phyloP scores from a whole-genome alignment of 2,113 vertebrate genomes.

The Sander vitreus region DNA sequence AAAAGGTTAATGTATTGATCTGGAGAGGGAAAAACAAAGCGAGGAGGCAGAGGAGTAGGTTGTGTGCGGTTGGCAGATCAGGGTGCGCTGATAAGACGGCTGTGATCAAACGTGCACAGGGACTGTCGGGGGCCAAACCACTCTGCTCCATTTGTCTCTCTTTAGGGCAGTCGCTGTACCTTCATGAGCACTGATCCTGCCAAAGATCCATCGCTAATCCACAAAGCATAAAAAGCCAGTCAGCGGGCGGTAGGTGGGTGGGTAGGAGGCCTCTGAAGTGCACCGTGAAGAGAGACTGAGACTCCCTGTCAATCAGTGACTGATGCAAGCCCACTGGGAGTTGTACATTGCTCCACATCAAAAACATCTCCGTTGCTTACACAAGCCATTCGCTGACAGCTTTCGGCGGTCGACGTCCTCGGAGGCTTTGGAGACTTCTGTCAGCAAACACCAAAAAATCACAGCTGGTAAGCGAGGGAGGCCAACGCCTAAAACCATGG shows the following conservation, averaged over 20 bases:
- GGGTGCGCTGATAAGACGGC: slow-evolving; percentile 50
- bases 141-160: slow-evolving; percentile 68
- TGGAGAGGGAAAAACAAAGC: slow-evolving; percentile 58
- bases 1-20: slow-evolving; percentile 82
- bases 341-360: slow-evolving; percentile 66
- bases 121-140: slow-evolving; percentile 44
- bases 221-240: slow-evolving; percentile 53
- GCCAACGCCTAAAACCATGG: slow-evolving; percentile 55
- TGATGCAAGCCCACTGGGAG: slow-evolving; percentile 64
- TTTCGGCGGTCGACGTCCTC: slow-evolving; percentile 39
- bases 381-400: slow-evolving; percentile 73
- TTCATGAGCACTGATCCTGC: slow-evolving; percentile 65
- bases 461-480: slow-evolving; percentile 64
- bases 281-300: slow-evolving; percentile 43
- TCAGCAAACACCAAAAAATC: slow-evolving; percentile 57
- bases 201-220: slow-evolving; percentile 69
- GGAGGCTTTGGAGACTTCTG: slow-evolving; percentile 51
- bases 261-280: slow-evolving; percentile 59
- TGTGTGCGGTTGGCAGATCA: slow-evolving; percentile 57
- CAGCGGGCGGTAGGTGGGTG: slow-evolving; percentile 41
- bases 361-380: slow-evolving; percentile 71
- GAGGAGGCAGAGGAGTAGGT: slow-evolving; percentile 33
- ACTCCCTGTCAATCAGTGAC: slow-evolving; percentile 72
- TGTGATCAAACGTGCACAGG: slow-evolving; percentile 67
- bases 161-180: slow-evolving; percentile 52